Evolutionary conservation across 2,797 vertebrate genomes (phyloP).

Genomic region (Picus viridis): DNA sequence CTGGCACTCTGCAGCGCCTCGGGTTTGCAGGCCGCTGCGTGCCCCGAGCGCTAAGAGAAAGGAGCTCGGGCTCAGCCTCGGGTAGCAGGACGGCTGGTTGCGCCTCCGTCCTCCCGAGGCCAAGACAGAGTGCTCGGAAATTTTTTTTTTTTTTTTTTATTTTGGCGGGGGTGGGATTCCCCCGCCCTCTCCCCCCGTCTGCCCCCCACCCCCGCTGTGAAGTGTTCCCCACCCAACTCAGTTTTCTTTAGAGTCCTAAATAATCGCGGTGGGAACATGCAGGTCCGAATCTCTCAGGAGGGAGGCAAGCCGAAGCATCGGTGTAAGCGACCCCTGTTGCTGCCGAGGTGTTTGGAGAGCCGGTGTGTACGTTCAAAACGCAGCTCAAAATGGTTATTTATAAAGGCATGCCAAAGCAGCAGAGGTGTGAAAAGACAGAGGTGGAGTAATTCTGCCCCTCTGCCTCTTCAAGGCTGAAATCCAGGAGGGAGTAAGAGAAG

Average conservation of each 20-base stretch:
- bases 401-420: background rate
- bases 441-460: background rate
- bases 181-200: too few relatives aligned
- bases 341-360: background rate
- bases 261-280: rapidly evolving
- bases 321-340: background rate
- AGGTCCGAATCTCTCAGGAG: rapidly evolving
- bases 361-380: rapidly evolving
- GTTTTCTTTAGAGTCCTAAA: background rate
- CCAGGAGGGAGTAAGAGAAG: background rate
- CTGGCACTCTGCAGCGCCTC: rapidly evolving
- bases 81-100: rapidly evolving
- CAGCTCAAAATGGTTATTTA: rapidly evolving
- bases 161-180: rapidly evolving
- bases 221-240: too few relatives aligned
- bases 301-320: background rate
- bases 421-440: background rate
- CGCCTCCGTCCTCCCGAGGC: rapidly evolving
- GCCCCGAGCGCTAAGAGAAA: too few relatives aligned
- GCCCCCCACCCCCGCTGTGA: too few relatives aligned
- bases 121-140: background rate
- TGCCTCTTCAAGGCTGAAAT: background rate
- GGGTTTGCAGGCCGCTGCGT: rapidly evolving
- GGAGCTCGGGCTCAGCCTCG: too few relatives aligned
- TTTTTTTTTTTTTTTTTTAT: too few relatives aligned